phyloP scores from a whole-genome alignment of 2,113 vertebrate genomes.

The Otis tarda region DNA sequence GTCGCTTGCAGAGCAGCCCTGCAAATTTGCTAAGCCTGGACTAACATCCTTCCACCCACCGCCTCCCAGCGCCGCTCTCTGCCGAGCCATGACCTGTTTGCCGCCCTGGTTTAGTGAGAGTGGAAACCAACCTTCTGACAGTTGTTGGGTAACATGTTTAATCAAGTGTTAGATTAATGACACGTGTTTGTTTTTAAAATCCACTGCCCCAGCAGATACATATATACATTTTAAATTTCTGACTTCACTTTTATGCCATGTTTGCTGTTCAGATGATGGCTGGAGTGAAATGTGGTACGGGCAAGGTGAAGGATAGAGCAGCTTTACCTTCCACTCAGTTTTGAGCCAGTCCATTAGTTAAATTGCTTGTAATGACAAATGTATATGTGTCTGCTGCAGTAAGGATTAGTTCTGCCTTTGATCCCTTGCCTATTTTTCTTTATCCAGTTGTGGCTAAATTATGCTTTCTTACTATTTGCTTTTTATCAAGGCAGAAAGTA shows the following conservation, averaged over 20 bases:
- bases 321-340: not conserved
- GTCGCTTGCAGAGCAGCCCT: not conserved
- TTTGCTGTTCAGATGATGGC: not conserved
- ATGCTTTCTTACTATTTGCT: not conserved
- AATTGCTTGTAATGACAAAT: not conserved
- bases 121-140: not conserved
- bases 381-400: not conserved
- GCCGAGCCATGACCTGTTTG: rapidly evolving
- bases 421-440: not conserved
- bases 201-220: not conserved
- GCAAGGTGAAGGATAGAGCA: not conserved
- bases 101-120: not conserved
- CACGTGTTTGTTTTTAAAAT: not conserved
- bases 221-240: not conserved
- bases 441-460: not conserved
- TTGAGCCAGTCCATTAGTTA: not conserved
- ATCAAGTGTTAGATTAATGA: not conserved
- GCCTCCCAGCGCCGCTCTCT: not conserved
- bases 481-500: not conserved
- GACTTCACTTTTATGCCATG: not conserved
- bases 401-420: not conserved
- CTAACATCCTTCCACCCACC: not conserved
- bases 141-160: not conserved
- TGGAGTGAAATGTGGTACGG: not conserved
- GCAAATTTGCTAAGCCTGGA: not conserved